Percentiles rank a stretch among this genome's conserved stretches.
phyloP scores from a whole-genome alignment of 2,888 invertebrate species.

The Microplitis manilae region DNA sequence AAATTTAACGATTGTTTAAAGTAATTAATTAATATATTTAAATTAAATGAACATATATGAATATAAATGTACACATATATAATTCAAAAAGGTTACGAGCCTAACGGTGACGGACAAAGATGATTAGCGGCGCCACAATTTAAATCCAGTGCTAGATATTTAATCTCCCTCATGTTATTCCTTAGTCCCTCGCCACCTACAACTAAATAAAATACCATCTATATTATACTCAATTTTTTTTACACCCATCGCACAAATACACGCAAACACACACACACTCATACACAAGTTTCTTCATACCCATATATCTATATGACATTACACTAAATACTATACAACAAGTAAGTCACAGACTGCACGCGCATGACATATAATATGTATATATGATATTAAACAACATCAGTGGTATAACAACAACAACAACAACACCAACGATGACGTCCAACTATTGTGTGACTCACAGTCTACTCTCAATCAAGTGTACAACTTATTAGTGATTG shows the following conservation, averaged over 20 bases:
- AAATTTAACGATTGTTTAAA: not conserved
- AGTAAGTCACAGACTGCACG: not conserved
- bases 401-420: not conserved
- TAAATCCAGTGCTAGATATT: conserved; percentile 18
- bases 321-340: too few relatives aligned
- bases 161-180: conserved; percentile 8
- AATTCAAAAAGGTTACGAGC: conserved; percentile 38
- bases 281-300: too few relatives aligned
- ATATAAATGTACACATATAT: not conserved
- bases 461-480: conserved; percentile 64
- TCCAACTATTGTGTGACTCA: conserved; percentile 60
- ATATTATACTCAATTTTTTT: not conserved
- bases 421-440: not conserved
- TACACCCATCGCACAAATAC: not conserved
- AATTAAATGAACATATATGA: not conserved
- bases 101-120: conserved; percentile 48
- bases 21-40: too few relatives aligned
- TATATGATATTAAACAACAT: not conserved
- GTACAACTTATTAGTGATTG: conserved; percentile 67
- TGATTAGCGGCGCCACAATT: conserved; percentile 47
- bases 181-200: not conserved
- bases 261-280: too few relatives aligned
- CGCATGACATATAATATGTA: not conserved
- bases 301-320: too few relatives aligned
- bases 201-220: not conserved